Evolutionary conservation across 2,888 invertebrate species (phyloP), one percentile per base, ranked within the genome.

Genomic region (Idaea dimidiata): DNA sequence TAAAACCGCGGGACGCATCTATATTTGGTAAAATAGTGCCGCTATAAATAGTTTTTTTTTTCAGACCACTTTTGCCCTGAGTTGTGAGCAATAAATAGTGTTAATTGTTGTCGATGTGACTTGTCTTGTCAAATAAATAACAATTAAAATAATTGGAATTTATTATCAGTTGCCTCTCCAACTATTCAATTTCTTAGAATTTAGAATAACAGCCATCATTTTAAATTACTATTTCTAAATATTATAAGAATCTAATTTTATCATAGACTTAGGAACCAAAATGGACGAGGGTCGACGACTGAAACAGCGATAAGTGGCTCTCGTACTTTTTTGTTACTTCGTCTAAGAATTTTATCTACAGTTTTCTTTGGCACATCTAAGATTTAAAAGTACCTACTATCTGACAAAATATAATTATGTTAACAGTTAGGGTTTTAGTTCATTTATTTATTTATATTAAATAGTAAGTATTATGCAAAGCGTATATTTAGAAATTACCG

Each of bases 121-220:
- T n/a, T n/a, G n/a, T n/a, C n/a, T n/a, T n/a, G n/a, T n/a, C n/a
- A n/a, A n/a, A n/a, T n/a, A n/a, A n/a, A n/a, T n/a, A n/a, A n/a
- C n/a, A n/a, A n/a, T n/a, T n/a, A n/a, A n/a, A n/a, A n/a, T n/a
- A n/a, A n/a, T n/a, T n/a, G n/a, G n/a, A n/a, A n/a, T n/a, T n/a
- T n/a, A 24, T 24, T 24, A 24, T 24, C 66, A 54, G 78, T 82
- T 81, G 82, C 81, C 81, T 80, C 80, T 80, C 67, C 7, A 43
- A 43, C 43, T 43, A 43, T 43, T 43, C 43, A 43, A 70, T 72
- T 71, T 72, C 72, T 73, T 75, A 79, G 71, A 70, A 69, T 71
- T 64, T 72, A 17, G 64, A 70, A 65, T 71, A 74, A 73, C 75
- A 78, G 74, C 78, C 76, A 78, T 72, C 68, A 59, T 73, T 72